Percentiles rank a stretch among this genome's conserved stretches.
phyloP scores from a whole-genome alignment of 2,888 invertebrate species.

The Andrena praecox region DNA sequence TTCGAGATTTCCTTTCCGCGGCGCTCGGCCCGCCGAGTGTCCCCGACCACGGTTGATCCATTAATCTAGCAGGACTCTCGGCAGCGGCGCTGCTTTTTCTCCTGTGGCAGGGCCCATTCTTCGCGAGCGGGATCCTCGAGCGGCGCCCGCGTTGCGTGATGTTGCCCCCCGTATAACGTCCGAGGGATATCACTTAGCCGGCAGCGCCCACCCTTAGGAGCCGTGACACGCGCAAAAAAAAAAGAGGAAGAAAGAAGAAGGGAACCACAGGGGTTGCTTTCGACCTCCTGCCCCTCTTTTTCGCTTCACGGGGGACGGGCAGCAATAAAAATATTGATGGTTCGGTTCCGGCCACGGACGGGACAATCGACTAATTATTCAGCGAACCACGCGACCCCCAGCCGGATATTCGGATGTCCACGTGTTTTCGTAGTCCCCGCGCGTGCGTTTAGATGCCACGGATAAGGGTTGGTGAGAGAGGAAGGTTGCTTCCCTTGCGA shows the following conservation, averaged over 20 bases:
- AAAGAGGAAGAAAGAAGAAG: conserved; percentile 29
- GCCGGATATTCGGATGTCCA: conserved; percentile 71
- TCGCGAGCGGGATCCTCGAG: conserved; percentile 57
- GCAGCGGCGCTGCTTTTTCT: conserved; percentile 52
- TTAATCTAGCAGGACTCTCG: conserved; percentile 56
- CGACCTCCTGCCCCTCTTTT: conserved; percentile 49
- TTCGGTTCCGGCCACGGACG: conserved; percentile 79
- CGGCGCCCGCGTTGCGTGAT: conserved; percentile 53
- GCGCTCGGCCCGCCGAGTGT: conserved; percentile 18
- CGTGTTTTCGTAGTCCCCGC: conserved; percentile 31
- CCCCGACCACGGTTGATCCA: conserved; percentile 32
- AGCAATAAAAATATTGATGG: conserved; percentile 83
- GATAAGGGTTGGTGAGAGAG: neutral
- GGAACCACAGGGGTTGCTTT: conserved; percentile 59
- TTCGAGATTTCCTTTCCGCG: neutral
- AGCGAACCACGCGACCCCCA: conserved; percentile 69
- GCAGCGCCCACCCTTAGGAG: conserved; percentile 50
- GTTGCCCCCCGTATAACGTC: conserved; percentile 51
- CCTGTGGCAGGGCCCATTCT: conserved; percentile 60
- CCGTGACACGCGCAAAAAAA: conserved; percentile 61
- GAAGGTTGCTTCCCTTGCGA: too few relatives aligned
- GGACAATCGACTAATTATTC: conserved; percentile 83
- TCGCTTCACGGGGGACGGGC: conserved; percentile 60
- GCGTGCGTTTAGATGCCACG: conserved; percentile 23
- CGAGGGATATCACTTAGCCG: conserved; percentile 68